phyloP scores from a whole-genome alignment of 2,888 invertebrate genomes.

The Opisthograptis luteolata region DNA sequence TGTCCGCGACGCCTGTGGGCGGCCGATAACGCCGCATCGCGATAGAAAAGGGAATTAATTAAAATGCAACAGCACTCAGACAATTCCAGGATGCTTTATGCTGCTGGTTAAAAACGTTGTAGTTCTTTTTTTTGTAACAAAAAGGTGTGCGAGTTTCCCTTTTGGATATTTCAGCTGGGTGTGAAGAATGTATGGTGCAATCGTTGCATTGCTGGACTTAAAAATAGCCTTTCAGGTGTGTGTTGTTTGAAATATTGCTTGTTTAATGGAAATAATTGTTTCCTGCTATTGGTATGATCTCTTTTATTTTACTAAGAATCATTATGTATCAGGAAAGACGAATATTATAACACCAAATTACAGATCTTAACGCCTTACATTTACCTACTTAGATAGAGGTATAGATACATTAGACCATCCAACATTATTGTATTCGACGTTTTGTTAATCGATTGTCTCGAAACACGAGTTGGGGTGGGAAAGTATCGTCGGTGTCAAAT shows the following conservation, averaged over 20 bases:
- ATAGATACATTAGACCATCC: conserved; percentile 8
- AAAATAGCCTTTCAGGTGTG: too few relatives aligned
- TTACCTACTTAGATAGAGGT: conserved; percentile 3
- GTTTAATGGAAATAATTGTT: too few relatives aligned
- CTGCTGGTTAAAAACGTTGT: conserved; percentile 44
- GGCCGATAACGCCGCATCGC: conserved; percentile 77
- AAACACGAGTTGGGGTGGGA: conserved; percentile 27
- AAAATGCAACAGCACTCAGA: conserved; percentile 82
- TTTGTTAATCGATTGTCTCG: conserved; percentile 34
- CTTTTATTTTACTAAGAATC: too few relatives aligned
- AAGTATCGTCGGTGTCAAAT: conserved; percentile 40
- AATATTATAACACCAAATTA: not conserved
- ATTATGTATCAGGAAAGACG: too few relatives aligned
- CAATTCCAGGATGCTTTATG: conserved; percentile 72
- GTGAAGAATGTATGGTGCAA: conserved; percentile 7
- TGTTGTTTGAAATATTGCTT: too few relatives aligned
- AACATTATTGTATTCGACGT: conserved; percentile 22
- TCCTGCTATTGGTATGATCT: too few relatives aligned
- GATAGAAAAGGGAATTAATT: conserved; percentile 84
- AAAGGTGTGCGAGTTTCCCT: conserved; percentile 48
- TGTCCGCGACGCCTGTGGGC: conserved; percentile 73
- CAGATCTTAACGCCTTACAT: not conserved
- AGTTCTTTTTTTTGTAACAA: conserved; percentile 36
- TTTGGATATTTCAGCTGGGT: conserved; percentile 21
- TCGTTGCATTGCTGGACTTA: too few relatives aligned